These are phyloP conservation scores for Centropus unirufus DNA, from an alignment of 2,113 vertebrate species.

Conservation along the genomic window DNA sequence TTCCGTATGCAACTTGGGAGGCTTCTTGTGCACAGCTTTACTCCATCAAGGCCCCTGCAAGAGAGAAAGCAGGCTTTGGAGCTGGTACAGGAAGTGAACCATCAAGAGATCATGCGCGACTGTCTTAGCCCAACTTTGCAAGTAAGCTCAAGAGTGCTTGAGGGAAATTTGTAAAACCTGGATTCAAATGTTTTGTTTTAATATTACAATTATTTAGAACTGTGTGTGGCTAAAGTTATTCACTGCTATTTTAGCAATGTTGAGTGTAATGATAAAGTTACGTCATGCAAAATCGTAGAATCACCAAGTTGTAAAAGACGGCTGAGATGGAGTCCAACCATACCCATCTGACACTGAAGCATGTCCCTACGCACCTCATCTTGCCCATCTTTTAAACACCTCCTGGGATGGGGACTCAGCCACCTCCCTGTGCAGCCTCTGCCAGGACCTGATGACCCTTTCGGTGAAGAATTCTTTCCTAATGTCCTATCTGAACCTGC, in stretches of 20 bases:
- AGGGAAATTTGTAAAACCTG: not conserved
- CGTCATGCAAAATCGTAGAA: too few species aligned
- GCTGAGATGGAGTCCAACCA: too few species aligned
- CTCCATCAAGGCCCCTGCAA: constrained; percentile 79
- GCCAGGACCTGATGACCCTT: too few species aligned
- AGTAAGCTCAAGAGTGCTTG: constrained; percentile 71
- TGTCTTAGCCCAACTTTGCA: constrained; percentile 89
- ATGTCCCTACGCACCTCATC: too few species aligned
- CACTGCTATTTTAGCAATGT: not conserved
- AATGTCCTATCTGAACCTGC: too few species aligned
- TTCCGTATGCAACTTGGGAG: constrained; percentile 92
- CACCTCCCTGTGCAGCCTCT: too few species aligned
- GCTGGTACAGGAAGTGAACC: constrained; percentile 84
- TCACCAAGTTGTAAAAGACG: too few species aligned
- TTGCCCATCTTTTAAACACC: too few species aligned
- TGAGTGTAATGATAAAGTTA: not conserved
- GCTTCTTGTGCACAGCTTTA: constrained; percentile 89
- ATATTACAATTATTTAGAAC: not conserved
- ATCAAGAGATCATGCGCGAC: constrained; percentile 92
- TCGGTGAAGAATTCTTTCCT: too few species aligned
- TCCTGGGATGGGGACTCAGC: too few species aligned
- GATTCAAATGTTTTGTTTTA: not conserved
- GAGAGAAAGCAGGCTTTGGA: constrained; percentile 88
- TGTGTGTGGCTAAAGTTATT: not conserved
- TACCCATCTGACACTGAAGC: too few species aligned